Evolutionary conservation across 2,888 invertebrate genomes (phyloP), one percentile per base, ranked within the genome.

Genomic region (Coleophora flavipennella): DNA sequence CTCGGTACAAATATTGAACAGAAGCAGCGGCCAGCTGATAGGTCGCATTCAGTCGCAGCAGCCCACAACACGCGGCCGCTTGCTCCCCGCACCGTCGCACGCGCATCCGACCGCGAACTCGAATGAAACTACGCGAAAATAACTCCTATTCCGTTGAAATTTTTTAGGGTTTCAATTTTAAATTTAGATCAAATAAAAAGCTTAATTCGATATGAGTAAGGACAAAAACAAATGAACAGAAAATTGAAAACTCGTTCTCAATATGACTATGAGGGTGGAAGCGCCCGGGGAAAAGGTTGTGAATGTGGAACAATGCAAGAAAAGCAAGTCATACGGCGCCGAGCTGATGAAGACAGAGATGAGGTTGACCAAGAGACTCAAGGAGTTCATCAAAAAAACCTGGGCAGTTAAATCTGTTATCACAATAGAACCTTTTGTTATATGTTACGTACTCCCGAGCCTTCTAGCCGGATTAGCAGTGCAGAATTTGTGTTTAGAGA

Each of bases 381-480:
- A 83, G 49, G 59, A 73, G 48, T 72, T 71, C 38, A 57, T 83
- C 9, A 80, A 79, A 60, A 63, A 70, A 45, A 57, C 73, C 47
- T 83, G 84, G 81, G 62, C 67, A 25, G 62, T 79, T 46, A 68
- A 72, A 60, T 66, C 77, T 9, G 77, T 79, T 63, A 53, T 84
- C 28, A 90, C 90, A n/a, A 90, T 91, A 20, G 91, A 91, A 64
- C 91, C 91, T 6, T 88, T 90, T 51, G 76, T 91, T 38, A 79
- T 89, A 38, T 89, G 89, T 57, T 91, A 90, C 56, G 76, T 90
- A 35, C 70, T 90, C 57, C 90, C 90, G 35, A 88, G 88, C 66
- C 88, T 89, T 1, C 70, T 89, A 11, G 91, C 93, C 1, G 90
- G 90, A 26, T 66, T 88, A 33, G 88, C 88, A 7, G 76, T 88